Conservation (phyloP, 1,140 invertebrate species). For the Drosophila parvula region DNA sequence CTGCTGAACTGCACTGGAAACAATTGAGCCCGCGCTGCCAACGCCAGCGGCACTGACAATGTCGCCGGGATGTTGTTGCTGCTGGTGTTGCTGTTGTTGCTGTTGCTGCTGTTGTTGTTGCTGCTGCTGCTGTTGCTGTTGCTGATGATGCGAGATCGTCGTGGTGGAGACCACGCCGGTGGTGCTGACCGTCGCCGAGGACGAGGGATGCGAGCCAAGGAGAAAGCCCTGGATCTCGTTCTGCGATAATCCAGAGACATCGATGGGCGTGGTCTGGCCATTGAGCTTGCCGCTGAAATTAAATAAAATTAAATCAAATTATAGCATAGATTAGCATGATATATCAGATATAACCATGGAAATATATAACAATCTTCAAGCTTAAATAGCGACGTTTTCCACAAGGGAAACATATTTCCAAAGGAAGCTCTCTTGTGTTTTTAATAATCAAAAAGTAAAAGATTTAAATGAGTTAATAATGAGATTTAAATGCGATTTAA, state of each 20-base stretch:
- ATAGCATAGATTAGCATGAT: too few relatives aligned
- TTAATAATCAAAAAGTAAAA: neutral
- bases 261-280: constrained; percentile 84
- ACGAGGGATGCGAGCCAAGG: constrained; percentile 84
- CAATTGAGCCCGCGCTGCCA: constrained; percentile 75
- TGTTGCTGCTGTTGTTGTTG: constrained; percentile 60
- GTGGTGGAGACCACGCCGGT: constrained; percentile 74
- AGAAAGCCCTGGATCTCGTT: constrained; percentile 84
- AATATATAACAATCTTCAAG: too few relatives aligned
- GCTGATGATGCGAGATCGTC: constrained; percentile 75
- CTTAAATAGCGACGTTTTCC: too few relatives aligned
- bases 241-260: constrained; percentile 84
- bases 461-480: neutral
- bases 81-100: constrained; percentile 68
- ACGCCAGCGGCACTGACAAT: constrained; percentile 73
- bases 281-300: constrained; percentile 77
- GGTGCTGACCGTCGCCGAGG: constrained; percentile 61
- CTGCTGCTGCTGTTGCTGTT: constrained; percentile 57
- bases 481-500: neutral
- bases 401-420: too few relatives aligned
- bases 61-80: constrained; percentile 72
- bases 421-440: too few relatives aligned
- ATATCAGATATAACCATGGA: too few relatives aligned
- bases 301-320: neutral
- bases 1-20: constrained; percentile 71